Conservation (phyloP, 2,113 vertebrate genomes). For the Nymphicus hollandicus region DNA sequence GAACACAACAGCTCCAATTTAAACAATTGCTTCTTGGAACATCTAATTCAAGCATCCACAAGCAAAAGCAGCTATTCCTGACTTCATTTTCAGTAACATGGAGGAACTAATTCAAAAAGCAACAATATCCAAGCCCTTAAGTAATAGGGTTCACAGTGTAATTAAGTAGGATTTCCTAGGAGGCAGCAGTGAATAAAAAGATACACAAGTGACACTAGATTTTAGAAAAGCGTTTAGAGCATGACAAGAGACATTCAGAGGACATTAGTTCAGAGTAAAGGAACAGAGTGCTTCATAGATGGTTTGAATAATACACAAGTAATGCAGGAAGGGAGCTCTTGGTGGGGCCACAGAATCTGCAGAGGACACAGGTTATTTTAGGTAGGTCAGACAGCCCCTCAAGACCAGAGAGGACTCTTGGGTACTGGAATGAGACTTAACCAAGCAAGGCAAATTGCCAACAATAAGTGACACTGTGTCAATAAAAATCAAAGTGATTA, state of each 20-base stretch:
- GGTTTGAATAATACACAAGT: slow-evolving; percentile 5
- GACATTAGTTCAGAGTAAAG: background rate
- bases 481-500: background rate
- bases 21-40: slow-evolving; percentile 19
- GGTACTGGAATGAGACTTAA: background rate
- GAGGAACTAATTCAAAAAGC: slow-evolving; percentile 23
- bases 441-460: background rate
- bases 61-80: slow-evolving; percentile 7
- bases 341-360: background rate
- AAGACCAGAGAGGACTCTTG: background rate
- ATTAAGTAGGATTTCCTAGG: slow-evolving; percentile 8
- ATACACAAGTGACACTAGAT: background rate
- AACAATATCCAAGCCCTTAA: slow-evolving; percentile 3
- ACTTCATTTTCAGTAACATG: background rate
- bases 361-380: background rate
- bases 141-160: background rate
- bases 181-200: background rate
- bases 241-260: background rate
- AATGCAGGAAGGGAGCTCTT: background rate
- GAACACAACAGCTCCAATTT: background rate
- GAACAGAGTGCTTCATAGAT: background rate
- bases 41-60: background rate
- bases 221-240: background rate
- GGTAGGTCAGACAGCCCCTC: background rate
- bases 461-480: background rate